These are phyloP conservation scores for Sebastolobus alascanus DNA, from an alignment of 2,797 vertebrate species.

Conservation along the genomic window DNA sequence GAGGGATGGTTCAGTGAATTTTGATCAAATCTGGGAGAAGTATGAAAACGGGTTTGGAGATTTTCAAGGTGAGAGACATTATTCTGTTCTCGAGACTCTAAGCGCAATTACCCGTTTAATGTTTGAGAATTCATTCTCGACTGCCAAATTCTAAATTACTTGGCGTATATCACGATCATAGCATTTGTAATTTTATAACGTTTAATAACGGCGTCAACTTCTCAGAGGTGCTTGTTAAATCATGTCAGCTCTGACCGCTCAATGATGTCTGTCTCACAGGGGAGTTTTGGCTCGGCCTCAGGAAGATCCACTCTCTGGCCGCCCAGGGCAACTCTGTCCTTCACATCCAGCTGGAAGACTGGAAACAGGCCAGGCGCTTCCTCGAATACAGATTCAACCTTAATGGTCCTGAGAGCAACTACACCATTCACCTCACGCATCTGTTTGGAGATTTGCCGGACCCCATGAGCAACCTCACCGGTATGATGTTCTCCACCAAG, in stretches of 20 bases:
- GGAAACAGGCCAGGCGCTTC: conserved; percentile 81
- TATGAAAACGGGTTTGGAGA: conserved; percentile 92
- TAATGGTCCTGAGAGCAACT: conserved; percentile 84
- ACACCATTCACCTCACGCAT: conserved; percentile 82
- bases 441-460: conserved; percentile 82
- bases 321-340: conserved; percentile 85
- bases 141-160: not conserved
- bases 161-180: not conserved
- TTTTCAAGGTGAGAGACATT: conserved; percentile 86
- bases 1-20: conserved; percentile 89
- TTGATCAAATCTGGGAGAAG: conserved; percentile 92
- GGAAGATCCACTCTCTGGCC: conserved; percentile 87
- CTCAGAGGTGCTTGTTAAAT: conserved; percentile 2
- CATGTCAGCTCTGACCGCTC: conserved; percentile 9
- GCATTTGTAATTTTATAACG: not conserved
- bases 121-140: not conserved
- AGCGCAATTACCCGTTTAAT: not conserved
- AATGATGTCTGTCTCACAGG: conserved; percentile 73
- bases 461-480: conserved; percentile 82
- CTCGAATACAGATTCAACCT: conserved; percentile 88
- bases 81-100: conserved; percentile 2
- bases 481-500: conserved; percentile 89
- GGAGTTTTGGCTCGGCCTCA: conserved; percentile 94
- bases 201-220: not conserved
- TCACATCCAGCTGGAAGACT: conserved; percentile 90